phyloP scores from a whole-genome alignment of 1,140 invertebrate genomes.

The Penaeus indicus region DNA sequence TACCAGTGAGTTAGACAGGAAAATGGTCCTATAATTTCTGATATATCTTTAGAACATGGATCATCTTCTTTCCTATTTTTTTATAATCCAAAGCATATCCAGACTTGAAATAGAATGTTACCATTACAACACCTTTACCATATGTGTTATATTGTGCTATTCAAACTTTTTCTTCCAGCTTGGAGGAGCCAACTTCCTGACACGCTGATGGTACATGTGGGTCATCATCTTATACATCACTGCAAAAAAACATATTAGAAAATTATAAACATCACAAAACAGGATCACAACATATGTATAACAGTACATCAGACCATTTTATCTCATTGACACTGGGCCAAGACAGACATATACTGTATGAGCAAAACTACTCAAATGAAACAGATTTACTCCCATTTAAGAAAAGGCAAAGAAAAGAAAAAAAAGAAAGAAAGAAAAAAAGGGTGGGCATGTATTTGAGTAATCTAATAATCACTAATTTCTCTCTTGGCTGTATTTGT shows the following conservation, averaged over 20 bases:
- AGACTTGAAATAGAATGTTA: not conserved
- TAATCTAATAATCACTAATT: no score
- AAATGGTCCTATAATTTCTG: no score
- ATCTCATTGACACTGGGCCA: no score
- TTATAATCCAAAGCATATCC: no score
- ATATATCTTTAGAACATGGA: no score
- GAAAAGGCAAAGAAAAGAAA: slow-evolving; percentile 24
- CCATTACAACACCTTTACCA: not conserved
- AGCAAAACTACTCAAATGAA: not conserved
- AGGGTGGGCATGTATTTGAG: not conserved
- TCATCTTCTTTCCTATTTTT: no score
- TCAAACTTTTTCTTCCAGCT: slow-evolving; percentile 48
- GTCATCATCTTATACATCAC: slow-evolving; percentile 81
- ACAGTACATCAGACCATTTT: no score
- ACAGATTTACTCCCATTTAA: slow-evolving; percentile 25
- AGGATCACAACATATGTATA: not conserved
- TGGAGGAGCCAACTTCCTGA: slow-evolving; percentile 73
- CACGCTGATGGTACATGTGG: slow-evolving; percentile 81
- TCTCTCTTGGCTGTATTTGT: no score
- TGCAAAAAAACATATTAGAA: slow-evolving; percentile 66
- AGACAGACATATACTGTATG: no score
- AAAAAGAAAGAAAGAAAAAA: not conserved
- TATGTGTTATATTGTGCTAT: not conserved
- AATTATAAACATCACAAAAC: not conserved
- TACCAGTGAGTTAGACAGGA: no score